These are phyloP conservation scores for Hesperophylax magnus DNA, from an alignment of 1,140 invertebrate genomes.

Conservation along the genomic window DNA sequence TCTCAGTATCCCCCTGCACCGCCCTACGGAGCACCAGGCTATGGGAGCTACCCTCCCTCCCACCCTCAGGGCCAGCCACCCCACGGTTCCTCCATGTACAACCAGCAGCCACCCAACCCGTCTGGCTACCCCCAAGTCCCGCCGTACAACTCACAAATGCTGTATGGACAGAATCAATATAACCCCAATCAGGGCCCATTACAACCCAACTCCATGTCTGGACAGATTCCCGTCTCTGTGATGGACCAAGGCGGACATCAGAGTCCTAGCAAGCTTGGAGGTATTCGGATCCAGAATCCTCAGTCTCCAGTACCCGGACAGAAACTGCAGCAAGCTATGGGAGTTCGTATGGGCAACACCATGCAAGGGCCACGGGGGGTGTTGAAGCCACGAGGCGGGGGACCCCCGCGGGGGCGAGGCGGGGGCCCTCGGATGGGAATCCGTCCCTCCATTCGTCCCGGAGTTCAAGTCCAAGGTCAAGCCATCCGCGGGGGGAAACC, in stretches of 20 bases:
- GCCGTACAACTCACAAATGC: background rate
- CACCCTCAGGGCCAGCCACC: background rate
- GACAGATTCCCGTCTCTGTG: conserved; percentile 2
- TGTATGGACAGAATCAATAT: background rate
- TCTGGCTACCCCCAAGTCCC: background rate
- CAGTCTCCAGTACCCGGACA: conserved; percentile 10
- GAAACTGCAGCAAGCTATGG: conserved; percentile 29
- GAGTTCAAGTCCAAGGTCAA: conserved; percentile 64
- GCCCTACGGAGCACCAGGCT: background rate
- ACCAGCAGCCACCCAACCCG: background rate
- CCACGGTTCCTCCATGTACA: conserved; percentile 12
- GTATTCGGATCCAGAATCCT: conserved; percentile 41
- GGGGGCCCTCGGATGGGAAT: conserved; percentile 60
- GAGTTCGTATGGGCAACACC: background rate
- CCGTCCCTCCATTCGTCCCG: conserved; percentile 62
- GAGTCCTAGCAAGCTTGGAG: conserved; percentile 28
- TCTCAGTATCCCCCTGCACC: conserved; percentile 23
- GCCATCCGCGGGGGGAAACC: conserved; percentile 59
- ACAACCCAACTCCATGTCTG: conserved; percentile 2
- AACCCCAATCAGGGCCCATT: background rate
- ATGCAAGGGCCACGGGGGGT: background rate
- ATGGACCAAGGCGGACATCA: conserved; percentile 14
- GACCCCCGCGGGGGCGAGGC: conserved; percentile 32
- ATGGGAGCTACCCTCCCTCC: conserved; percentile 23
- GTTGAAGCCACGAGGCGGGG: background rate